A percentile compares a stretch with the other conserved stretches of the same genome.
Conservation (phyloP, 2,113 vertebrate genomes). For the Emydocephalus ijimae region DNA sequence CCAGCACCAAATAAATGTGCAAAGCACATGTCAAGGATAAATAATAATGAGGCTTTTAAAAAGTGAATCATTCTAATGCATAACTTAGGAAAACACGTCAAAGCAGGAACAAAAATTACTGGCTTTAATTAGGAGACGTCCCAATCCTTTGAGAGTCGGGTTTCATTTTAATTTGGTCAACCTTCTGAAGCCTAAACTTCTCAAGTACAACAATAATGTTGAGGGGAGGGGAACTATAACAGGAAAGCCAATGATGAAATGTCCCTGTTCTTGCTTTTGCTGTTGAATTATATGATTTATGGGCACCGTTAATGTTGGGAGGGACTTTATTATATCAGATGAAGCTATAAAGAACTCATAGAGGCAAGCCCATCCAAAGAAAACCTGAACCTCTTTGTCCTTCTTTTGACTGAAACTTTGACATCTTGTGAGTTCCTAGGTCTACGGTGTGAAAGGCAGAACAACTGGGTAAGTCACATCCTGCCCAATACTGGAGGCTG, state of each 20-base stretch:
- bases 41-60: constrained; percentile 49
- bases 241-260: constrained; percentile 55
- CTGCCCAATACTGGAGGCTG: neutral
- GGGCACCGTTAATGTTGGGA: constrained; percentile 41
- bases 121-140: constrained; percentile 53
- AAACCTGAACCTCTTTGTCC: constrained; percentile 12
- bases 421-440: constrained; percentile 38
- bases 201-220: constrained; percentile 24
- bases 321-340: constrained; percentile 33
- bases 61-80: constrained; percentile 53
- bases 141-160: constrained; percentile 51
- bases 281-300: constrained; percentile 37
- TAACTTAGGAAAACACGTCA: constrained; percentile 41
- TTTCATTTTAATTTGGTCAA: constrained; percentile 61
- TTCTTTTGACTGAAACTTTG: constrained; percentile 33
- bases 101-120: constrained; percentile 31
- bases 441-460: constrained; percentile 42
- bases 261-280: constrained; percentile 47
- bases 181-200: constrained; percentile 48
- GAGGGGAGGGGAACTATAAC: neutral
- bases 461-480: neutral
- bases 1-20: constrained; percentile 59
- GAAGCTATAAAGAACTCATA: constrained; percentile 25
- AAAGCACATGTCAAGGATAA: constrained; percentile 58
- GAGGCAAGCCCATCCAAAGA: constrained; percentile 17